Conservation (phyloP, 23 tunicate species). For the Ascidia mentula region DNA sequence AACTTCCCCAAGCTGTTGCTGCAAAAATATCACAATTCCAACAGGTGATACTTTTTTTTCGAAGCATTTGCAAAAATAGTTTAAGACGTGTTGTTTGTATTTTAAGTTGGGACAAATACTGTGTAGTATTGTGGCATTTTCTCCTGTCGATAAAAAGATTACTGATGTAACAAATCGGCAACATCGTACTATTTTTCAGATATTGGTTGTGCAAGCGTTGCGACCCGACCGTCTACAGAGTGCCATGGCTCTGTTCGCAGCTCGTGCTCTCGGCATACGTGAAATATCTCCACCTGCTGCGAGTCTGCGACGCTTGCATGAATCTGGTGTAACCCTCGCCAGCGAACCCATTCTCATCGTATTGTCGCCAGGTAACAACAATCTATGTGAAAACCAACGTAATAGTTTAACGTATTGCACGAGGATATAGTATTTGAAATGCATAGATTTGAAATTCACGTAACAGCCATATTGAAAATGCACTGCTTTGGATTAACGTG, state of each 20-base stretch:
- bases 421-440: too few species aligned
- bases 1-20: conserved; percentile 58
- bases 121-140: too few species aligned
- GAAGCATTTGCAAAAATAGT: background rate
- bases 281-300: conserved; percentile 78
- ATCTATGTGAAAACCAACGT: background rate
- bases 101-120: background rate
- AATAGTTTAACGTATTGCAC: background rate
- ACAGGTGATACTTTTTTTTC: conserved; percentile 24
- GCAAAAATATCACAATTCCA: conserved; percentile 78
- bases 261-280: conserved; percentile 43
- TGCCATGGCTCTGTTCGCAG: conserved; percentile 73
- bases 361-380: conserved; percentile 45
- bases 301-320: conserved; percentile 56
- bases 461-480: too few species aligned
- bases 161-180: background rate
- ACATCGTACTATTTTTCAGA: background rate
- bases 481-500: background rate
- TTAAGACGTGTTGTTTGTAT: background rate
- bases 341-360: conserved; percentile 77
- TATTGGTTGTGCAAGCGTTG: conserved; percentile 84
- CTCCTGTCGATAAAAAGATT: background rate
- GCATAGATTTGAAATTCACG: background rate
- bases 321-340: conserved; percentile 63
- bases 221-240: conserved; percentile 91